phyloP scores from a whole-genome alignment of 1,140 invertebrate genomes.

The Diachasmimorpha longicaudata region DNA sequence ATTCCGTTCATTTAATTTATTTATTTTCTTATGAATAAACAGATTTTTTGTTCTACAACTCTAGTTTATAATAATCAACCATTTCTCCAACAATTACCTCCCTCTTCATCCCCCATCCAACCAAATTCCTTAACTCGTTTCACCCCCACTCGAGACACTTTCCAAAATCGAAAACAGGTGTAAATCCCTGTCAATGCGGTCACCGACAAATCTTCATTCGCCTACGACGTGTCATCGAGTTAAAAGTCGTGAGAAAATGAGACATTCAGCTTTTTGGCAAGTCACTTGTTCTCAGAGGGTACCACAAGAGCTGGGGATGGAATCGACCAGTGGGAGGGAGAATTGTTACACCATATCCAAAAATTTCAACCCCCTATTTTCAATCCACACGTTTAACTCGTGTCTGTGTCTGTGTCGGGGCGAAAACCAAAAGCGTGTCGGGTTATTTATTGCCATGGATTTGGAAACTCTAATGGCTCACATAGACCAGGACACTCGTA shows the following conservation, averaged over 20 bases:
- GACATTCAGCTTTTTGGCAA: background rate
- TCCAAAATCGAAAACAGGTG: background rate
- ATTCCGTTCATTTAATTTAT: too few relatives aligned
- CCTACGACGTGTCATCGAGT: background rate
- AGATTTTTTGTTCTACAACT: too few relatives aligned
- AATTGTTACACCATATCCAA: background rate
- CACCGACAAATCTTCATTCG: background rate
- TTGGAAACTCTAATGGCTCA: conserved; percentile 34
- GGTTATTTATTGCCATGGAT: conserved; percentile 33
- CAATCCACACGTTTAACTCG: background rate
- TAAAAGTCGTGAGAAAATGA: background rate
- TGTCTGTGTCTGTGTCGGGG: background rate
- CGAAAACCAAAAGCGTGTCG: background rate
- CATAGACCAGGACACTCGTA: conserved; percentile 24
- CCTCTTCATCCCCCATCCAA: too few relatives aligned
- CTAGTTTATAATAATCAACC: too few relatives aligned
- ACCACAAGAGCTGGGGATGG: too few relatives aligned
- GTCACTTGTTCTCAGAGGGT: background rate
- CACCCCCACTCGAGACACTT: too few relatives aligned
- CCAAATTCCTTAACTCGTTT: too few relatives aligned
- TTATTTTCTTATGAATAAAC: too few relatives aligned
- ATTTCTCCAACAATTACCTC: too few relatives aligned
- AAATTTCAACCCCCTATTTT: background rate
- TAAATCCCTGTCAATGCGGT: background rate
- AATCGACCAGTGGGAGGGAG: too few relatives aligned